phyloP scores from a whole-genome alignment of 2,113 vertebrate species.

The Brachyistius frenatus region DNA sequence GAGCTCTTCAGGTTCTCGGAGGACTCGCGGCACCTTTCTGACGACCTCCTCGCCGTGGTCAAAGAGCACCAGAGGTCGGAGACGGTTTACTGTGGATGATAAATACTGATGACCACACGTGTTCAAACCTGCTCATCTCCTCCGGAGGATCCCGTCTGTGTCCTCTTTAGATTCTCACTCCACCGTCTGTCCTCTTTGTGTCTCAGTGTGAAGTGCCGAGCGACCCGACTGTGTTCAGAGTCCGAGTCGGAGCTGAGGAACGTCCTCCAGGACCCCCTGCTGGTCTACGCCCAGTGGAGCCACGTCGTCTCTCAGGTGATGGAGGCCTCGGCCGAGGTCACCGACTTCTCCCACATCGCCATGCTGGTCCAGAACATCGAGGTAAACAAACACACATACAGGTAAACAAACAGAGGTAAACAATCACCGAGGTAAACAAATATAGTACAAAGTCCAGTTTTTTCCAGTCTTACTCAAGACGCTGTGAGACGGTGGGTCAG shows the following conservation, averaged over 20 bases:
- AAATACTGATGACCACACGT: no score
- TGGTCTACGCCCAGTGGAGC: conserved; percentile 88
- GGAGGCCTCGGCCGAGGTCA: conserved; percentile 82
- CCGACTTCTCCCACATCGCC: conserved; percentile 84
- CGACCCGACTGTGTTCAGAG: conserved; percentile 82
- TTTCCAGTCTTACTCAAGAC: no score
- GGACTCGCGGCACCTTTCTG: conserved; percentile 83
- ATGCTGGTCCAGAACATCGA: conserved; percentile 87
- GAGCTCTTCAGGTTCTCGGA: conserved; percentile 87
- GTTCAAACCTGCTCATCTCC: neutral
- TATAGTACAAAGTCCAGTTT: no score
- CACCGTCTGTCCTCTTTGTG: conserved; percentile 13
- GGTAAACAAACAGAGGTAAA: no score
- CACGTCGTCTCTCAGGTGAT: conserved; percentile 83
- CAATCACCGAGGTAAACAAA: no score
- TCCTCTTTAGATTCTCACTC: neutral
- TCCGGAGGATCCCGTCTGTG: no score
- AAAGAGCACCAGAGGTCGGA: conserved; percentile 91
- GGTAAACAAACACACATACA: conserved; percentile 76
- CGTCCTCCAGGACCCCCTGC: conserved; percentile 86
- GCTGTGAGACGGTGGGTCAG: no score
- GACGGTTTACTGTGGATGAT: neutral
- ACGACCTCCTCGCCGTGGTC: conserved; percentile 87
- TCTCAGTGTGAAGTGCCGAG: conserved; percentile 87
- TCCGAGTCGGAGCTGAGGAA: conserved; percentile 81